Conservation (phyloP, 2,888 invertebrate species). For the Proisotoma minuta region DNA sequence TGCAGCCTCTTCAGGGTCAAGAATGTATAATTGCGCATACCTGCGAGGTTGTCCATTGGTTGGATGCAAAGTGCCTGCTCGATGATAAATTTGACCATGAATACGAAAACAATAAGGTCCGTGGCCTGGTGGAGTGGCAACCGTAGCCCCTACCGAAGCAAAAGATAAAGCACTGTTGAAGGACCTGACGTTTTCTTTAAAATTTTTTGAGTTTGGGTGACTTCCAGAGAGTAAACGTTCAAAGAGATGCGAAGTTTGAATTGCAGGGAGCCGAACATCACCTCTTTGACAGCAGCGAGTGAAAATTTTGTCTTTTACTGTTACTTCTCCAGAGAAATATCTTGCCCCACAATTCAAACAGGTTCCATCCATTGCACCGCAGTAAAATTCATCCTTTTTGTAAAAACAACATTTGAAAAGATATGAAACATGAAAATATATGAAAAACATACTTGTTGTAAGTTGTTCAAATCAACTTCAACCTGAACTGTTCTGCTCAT, state of each 20-base stretch:
- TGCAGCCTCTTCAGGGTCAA: conserved; percentile 22
- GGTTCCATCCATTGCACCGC: too few species aligned
- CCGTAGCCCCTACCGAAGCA: conserved; percentile 37
- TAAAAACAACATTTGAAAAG: too few species aligned
- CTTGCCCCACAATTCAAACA: too few species aligned
- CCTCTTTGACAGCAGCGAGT: not conserved
- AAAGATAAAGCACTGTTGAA: conserved; percentile 38
- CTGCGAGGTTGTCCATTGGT: not conserved
- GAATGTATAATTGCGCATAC: conserved; percentile 27
- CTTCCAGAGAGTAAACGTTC: conserved; percentile 12
- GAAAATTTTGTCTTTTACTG: not conserved
- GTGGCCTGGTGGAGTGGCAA: conserved; percentile 13
- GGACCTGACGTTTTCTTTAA: conserved; percentile 19
- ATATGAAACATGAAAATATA: too few species aligned
- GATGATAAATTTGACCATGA: conserved; percentile 41
- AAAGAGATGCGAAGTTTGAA: not conserved
- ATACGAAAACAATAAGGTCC: conserved; percentile 35
- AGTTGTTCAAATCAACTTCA: too few species aligned
- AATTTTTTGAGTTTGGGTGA: not conserved
- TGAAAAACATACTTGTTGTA: too few species aligned
- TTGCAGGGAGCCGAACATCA: not conserved
- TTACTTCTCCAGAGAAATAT: not conserved
- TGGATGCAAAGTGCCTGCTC: conserved; percentile 1
- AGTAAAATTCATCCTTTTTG: too few species aligned
- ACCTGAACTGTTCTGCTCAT: too few species aligned